Percentiles rank a stretch among this genome's conserved stretches.
These are phyloP conservation scores for Pseudomugil tenellus DNA, from an alignment of 2,797 vertebrate genomes.

Conservation along the genomic window DNA sequence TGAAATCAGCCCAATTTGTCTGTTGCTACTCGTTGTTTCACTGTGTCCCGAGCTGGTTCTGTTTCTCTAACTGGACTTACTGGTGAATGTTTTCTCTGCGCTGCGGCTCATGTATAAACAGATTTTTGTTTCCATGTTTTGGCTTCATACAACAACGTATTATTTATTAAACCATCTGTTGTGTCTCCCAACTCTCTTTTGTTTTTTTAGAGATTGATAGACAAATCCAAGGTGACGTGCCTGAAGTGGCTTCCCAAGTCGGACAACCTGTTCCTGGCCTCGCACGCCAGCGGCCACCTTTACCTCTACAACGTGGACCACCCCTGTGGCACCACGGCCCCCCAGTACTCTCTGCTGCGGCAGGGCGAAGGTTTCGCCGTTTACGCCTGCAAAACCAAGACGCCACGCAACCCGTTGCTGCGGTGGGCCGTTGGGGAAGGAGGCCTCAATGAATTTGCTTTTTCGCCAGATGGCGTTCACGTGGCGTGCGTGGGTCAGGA, in stretches of 20 bases:
- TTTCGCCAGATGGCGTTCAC: conserved; percentile 90
- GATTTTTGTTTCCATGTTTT: background rate
- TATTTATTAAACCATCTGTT: background rate
- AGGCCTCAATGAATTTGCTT: conserved; percentile 91
- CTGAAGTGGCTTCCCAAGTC: conserved; percentile 92
- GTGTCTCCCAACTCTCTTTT: background rate
- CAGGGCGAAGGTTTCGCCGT: conserved; percentile 91
- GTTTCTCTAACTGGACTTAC: conserved; percentile 26
- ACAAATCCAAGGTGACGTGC: conserved; percentile 92
- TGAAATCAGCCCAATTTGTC: background rate
- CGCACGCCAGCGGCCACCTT: conserved; percentile 92
- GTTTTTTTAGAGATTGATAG: conserved; percentile 87
- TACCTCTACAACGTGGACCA: conserved; percentile 93
- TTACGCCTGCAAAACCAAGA: conserved; percentile 91
- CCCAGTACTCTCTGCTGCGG: conserved; percentile 89
- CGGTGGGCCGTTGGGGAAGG: conserved; percentile 93
- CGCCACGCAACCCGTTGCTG: conserved; percentile 88
- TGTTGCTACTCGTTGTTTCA: background rate
- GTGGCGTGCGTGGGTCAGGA: conserved; percentile 94
- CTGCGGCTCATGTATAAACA: background rate
- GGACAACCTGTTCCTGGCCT: conserved; percentile 90
- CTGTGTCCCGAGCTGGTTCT: conserved; percentile 4
- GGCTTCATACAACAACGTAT: background rate
- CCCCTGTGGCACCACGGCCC: conserved; percentile 82
- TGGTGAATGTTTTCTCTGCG: conserved; percentile 22